A percentile compares a stretch with the other conserved stretches of the same genome.
phyloP scores from a whole-genome alignment of 2,888 invertebrate species.

The Graphium colonna region DNA sequence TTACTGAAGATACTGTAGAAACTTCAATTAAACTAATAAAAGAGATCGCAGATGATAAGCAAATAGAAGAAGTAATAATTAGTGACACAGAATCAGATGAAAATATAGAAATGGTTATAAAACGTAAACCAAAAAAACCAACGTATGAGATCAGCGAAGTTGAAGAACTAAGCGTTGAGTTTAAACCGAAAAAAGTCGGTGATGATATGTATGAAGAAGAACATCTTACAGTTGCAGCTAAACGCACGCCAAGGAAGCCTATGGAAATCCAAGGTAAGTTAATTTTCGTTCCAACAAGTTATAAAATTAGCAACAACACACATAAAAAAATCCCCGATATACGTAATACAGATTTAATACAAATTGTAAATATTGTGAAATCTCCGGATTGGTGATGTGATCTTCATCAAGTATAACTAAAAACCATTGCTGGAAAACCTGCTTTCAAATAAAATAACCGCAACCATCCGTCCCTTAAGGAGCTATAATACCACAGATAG shows the following conservation, averaged over 20 bases:
- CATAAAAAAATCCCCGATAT: too few relatives aligned
- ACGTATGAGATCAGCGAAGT: constrained; percentile 82
- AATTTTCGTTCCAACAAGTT: too few relatives aligned
- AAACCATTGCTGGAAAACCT: too few relatives aligned
- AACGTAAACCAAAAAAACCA: constrained; percentile 73
- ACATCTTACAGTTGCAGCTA: constrained; percentile 84
- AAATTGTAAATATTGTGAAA: too few relatives aligned
- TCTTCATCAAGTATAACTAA: too few relatives aligned
- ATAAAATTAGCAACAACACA: too few relatives aligned
- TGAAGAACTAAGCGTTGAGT: constrained; percentile 80
- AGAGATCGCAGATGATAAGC: constrained; percentile 82
- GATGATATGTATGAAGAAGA: constrained; percentile 82
- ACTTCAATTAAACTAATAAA: constrained; percentile 83
- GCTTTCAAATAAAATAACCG: too few relatives aligned
- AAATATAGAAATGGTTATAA: constrained; percentile 73
- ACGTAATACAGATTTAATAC: too few relatives aligned
- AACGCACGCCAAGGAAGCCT: constrained; percentile 82
- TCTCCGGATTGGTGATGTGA: too few relatives aligned
- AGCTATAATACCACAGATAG: too few relatives aligned
- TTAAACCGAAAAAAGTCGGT: constrained; percentile 67
- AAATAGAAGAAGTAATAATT: constrained; percentile 83
- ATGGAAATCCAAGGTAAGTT: constrained; percentile 83
- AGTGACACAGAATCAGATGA: constrained; percentile 83
- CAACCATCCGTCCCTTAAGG: too few relatives aligned
- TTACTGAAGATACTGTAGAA: constrained; percentile 85